Evolutionary conservation across 2,888 invertebrate species (phyloP), one percentile per base, ranked within the genome.

Genomic region (Podotricha telesiphe): DNA sequence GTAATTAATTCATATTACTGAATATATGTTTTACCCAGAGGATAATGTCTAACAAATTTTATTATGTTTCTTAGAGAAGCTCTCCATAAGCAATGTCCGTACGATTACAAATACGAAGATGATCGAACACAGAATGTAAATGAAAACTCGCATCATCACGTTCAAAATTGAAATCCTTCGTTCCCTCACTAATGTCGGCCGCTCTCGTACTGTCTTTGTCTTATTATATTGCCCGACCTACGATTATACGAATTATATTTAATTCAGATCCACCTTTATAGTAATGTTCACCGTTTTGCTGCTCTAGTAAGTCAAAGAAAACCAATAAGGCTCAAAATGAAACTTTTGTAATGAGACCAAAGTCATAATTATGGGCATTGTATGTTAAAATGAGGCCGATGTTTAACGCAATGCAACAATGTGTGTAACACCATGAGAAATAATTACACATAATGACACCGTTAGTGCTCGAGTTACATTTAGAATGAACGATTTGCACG

Each of bases 131-230:
- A 75, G 70, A 74, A 85, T 85, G 82, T 87, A 91, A 89, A 91
- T 90, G 89, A 90, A 91, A 89, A 87, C 88, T 86, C 86, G 87
- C 84, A 87, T 88, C 91, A 92, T 93, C 93, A 93, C 93, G 93
- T 93, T 90, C 91, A 87, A 90, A 91, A 93, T 93, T 93, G 93
- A 90, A 93, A 93, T 93, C 91, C 90, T 88, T 86, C 85, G 82
- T 86, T 86, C 86, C 86, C 86, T 84, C 86, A 80, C 80, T 81
- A 79, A 82, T 78, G 83, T 83, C 81, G 81, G 87, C 88, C 88
- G 86, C 88, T 86, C 87, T 86, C 87, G 85, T 87, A 88, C 86
- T 90, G 89, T 90, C 89, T 91, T 91, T 92, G 90, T 91, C 88
- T 91, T 91, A 85, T 90, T 88, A 86, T 87, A 89, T 69, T 50